Conservation (phyloP, 1,140 invertebrate species). For the Orius insidiosus region DNA sequence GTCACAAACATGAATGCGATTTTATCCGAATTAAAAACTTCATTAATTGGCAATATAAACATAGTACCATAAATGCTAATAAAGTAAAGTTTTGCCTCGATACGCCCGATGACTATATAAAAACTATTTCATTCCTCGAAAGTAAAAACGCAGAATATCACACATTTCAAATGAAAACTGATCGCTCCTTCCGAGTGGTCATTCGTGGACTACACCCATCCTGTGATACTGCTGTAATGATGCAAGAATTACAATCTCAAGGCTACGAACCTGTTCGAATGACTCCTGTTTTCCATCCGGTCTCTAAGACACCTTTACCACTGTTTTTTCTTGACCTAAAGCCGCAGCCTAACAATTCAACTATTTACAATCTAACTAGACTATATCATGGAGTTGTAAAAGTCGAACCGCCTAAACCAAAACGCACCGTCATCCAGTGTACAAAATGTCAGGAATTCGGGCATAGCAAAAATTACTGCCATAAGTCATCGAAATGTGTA, state of each 20-base stretch:
- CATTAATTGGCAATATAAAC: not conserved
- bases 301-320: not conserved
- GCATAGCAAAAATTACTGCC: not conserved
- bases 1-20: not conserved
- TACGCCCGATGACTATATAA: not conserved
- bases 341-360: not conserved
- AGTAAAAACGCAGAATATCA: not conserved
- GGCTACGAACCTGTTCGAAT: not conserved
- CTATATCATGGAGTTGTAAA: not conserved
- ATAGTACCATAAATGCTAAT: not conserved
- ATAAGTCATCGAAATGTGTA: not conserved
- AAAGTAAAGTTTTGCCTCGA: not conserved
- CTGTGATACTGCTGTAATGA: not conserved
- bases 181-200: not conserved
- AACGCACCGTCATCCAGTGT: not conserved
- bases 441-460: not conserved
- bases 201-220: not conserved
- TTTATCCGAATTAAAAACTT: not conserved
- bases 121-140: too few relatives aligned
- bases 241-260: not conserved
- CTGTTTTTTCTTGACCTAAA: slow-evolving; percentile 1
- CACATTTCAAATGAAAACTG: not conserved
- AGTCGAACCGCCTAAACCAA: slow-evolving; percentile 1
- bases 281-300: not conserved
- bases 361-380: not conserved